Evolutionary conservation across 2,797 vertebrate species (phyloP), one percentile per base, ranked within the genome.

Genomic region (Spinibarbus caldwelli): DNA sequence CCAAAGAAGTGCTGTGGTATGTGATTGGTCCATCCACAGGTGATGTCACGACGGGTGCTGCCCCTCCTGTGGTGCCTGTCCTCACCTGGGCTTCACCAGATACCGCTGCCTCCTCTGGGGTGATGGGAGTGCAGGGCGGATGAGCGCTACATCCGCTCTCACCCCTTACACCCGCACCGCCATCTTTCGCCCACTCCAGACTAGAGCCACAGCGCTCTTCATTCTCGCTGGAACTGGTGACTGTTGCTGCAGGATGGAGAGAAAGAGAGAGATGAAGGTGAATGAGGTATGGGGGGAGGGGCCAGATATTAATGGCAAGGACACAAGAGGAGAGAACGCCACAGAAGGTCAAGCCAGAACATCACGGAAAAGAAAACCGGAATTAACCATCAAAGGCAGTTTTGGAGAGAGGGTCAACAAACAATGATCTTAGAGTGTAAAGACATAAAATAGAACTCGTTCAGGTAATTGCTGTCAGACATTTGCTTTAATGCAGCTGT

Each of bases 141-240:
- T 93, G 90, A 96, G 95, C 83, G 93, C 91, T 71, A 92, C 94
- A 86, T 93, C 91, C 94, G 14, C 92, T 93, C 85, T 93, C 94
- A 34, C 94, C 88, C 41, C 94, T 94, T 29, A 94, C 90, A 10
- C 91, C 88, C 68, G 91, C 90, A 84, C 93, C 93, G 72, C 96
- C 95, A 64, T 99, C 97, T 92, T 96, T 97, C 78, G 91, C 96
- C 95, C 96, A 96, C 85, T 97, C 96, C 91, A 98, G 94, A 90
- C 97, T 98, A 89, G 97, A 97, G 86, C 95, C 94, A 86, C 97
- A 97, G 80, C 97, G 97, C 89, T 99, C 98, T 91, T 99, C 98
- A 64, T 99, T 99, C 94, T 99, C 98, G 87, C 98, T 99, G 34
- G 98, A 99, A 90, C 97, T 99, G 76, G 97, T 99, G 94, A 96